Base-by-base conservation (phyloP, 2,888 invertebrate species). In the Hanleya hanleyi region DNA sequence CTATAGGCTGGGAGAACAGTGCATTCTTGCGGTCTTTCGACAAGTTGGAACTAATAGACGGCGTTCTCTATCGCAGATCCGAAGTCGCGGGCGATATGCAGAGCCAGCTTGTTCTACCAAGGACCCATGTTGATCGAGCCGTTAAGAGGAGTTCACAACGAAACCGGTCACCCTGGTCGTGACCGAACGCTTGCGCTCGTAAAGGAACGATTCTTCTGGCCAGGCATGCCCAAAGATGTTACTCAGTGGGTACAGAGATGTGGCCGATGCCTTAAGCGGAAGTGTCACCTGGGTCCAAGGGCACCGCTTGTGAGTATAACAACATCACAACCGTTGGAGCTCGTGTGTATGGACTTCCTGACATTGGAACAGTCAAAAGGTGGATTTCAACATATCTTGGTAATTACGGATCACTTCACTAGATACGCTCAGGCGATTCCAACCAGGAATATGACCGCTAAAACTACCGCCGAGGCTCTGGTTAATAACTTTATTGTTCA, bases 171-270 rank as follows among this genome's bases (percentile, higher is more conserved):
- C n/a, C 70, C 65, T 3, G 70, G 70, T 36, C 35, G 66, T 35
- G 70, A 70, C 35, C n/a, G 62, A 33, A 66, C 66, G 35, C 4
- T 65, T 32, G 32, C 64, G n/a, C n/a, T n/a, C n/a, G n/a, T n/a
- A n/a, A n/a, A n/a, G n/a, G n/a, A n/a, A n/a, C n/a, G n/a, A n/a
- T n/a, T n/a, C n/a, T n/a, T n/a, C n/a, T n/a, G n/a, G n/a, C n/a
- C n/a, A n/a, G 22, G 64, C 15, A 70, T 74, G 61, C 41, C 67
- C n/a, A 37, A 61, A 18, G 57, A 72, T 33, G 38, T 64, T 6
- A 71, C 68, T 22, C 47, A 71, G 6, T 75, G 68, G 68, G 49
- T 75, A 3, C 33, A n/a, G 47, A 47, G 68, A 3, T 75, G 74
- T 57, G 36, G 64, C 36, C 41, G 69, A 33, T 70, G 66, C 57